Evolutionary conservation across 2,888 invertebrate species (phyloP).

Genomic region (Sarcophaga rosellei): DNA sequence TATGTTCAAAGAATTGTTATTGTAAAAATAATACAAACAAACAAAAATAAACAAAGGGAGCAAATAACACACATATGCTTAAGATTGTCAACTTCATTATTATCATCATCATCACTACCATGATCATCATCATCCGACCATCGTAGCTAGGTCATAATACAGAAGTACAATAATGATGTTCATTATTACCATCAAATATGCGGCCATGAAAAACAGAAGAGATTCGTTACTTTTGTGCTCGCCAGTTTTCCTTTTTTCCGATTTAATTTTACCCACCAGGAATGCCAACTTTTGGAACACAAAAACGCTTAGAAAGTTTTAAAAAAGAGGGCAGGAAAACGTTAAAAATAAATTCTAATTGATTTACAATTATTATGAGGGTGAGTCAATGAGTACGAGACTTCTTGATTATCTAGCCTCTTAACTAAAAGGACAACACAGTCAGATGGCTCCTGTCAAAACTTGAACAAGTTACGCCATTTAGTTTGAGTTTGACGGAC

Average conservation of each 20-base stretch:
- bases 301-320: too few species aligned
- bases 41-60: conserved; percentile 5
- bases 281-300: too few species aligned
- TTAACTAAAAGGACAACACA: too few species aligned
- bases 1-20: neutral
- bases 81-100: conserved; percentile 33
- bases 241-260: neutral
- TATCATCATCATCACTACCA: conserved; percentile 18
- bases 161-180: neutral
- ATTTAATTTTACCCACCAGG: neutral
- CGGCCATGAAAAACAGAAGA: conserved; percentile 2
- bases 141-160: neutral
- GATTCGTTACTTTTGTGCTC: neutral
- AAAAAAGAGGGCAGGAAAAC: too few species aligned
- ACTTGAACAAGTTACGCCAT: too few species aligned
- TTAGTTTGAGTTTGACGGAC: too few species aligned
- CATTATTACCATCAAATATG: conserved; percentile 11
- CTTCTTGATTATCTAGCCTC: too few species aligned
- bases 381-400: too few species aligned
- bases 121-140: neutral
- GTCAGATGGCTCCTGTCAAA: too few species aligned
- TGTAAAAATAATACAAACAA: conserved; percentile 14
- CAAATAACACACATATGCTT: conserved; percentile 12
- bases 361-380: too few species aligned
- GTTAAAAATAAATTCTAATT: too few species aligned